Conservation (phyloP, 1,140 invertebrate genomes). For the Drepana arcuata region DNA sequence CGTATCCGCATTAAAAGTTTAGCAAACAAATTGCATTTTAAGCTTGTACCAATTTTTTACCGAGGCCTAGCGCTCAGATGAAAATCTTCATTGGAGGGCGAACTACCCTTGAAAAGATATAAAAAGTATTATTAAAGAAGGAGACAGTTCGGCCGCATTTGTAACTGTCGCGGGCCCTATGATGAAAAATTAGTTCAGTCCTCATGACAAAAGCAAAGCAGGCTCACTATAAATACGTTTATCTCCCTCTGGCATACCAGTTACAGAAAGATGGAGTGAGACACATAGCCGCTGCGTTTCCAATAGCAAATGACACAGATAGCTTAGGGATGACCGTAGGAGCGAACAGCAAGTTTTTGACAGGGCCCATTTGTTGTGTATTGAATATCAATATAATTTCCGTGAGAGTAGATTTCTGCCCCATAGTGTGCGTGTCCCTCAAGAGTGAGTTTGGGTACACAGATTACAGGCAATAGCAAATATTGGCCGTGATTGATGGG, state of each 20-base stretch:
- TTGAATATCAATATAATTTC: conserved; percentile 73
- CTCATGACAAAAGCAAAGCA: conserved; percentile 67
- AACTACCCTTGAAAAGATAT: conserved; percentile 68
- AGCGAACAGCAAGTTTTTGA: conserved; percentile 72
- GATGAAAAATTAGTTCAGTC: conserved; percentile 74
- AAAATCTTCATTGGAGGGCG: conserved; percentile 67
- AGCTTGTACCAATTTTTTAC: conserved; percentile 65
- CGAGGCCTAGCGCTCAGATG: conserved; percentile 46
- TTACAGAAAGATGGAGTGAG: conserved; percentile 23
- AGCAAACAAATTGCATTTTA: conserved; percentile 59
- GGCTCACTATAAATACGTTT: conserved; percentile 44
- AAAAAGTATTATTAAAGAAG: conserved; percentile 75
- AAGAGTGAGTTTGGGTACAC: conserved; percentile 57
- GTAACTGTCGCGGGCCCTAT: conserved; percentile 72
- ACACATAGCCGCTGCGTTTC: conserved; percentile 42
- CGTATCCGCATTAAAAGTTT: conserved; percentile 30
- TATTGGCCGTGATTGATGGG: conserved; percentile 50
- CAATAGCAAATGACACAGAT: conserved; percentile 70
- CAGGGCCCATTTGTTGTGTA: conserved; percentile 71
- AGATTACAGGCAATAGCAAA: conserved; percentile 68
- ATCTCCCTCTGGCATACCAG: conserved; percentile 44
- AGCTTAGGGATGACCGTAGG: conserved; percentile 71
- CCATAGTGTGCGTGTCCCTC: conserved; percentile 52
- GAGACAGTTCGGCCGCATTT: conserved; percentile 73
- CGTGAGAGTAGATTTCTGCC: conserved; percentile 68